Percentiles rank a stretch among this genome's conserved stretches.
Evolutionary conservation across 2,113 vertebrate genomes (phyloP).

Genomic region (Siphamia tubifer): DNA sequence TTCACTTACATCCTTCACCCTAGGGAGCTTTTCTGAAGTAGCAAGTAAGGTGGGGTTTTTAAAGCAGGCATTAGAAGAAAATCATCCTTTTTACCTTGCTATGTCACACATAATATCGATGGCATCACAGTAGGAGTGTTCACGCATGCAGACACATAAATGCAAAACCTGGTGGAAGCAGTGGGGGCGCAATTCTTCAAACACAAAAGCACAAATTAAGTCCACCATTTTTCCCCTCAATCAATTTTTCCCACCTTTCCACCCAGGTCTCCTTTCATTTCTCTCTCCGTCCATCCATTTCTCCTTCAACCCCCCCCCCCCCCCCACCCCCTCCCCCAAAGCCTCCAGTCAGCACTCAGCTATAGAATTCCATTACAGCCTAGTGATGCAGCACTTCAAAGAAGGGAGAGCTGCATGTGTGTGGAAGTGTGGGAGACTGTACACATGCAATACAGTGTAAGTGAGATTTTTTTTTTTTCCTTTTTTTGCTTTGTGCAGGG

Average conservation of each 20-base stretch:
- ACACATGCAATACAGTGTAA: constrained; percentile 21
- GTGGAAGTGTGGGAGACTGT: constrained; percentile 11
- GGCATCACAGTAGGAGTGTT: background rate
- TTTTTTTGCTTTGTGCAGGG: constrained; percentile 38
- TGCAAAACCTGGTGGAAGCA: background rate
- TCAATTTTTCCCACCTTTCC: constrained; percentile 45
- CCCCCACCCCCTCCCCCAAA: too few species aligned
- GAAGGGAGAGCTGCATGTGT: constrained; percentile 27
- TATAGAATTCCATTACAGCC: constrained; percentile 72
- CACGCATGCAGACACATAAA: background rate
- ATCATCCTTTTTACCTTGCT: constrained; percentile 39
- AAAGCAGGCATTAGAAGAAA: constrained; percentile 52
- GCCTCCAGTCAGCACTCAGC: constrained; percentile 71
- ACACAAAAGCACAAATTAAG: constrained; percentile 22
- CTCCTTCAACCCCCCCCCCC: constrained; percentile 44
- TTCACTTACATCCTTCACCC: constrained; percentile 39
- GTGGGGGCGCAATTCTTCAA: constrained; percentile 8
- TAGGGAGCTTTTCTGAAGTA: constrained; percentile 37
- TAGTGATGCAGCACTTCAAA: constrained; percentile 73
- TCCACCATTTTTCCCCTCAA: constrained; percentile 34
- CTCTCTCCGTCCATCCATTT: constrained; percentile 47
- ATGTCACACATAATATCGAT: constrained; percentile 39
- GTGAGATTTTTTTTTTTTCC: background rate
- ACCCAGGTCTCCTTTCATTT: constrained; percentile 38
- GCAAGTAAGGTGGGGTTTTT: constrained; percentile 43